phyloP scores from a whole-genome alignment of 2,113 vertebrate species.

The Chloropsis hardwickii region DNA sequence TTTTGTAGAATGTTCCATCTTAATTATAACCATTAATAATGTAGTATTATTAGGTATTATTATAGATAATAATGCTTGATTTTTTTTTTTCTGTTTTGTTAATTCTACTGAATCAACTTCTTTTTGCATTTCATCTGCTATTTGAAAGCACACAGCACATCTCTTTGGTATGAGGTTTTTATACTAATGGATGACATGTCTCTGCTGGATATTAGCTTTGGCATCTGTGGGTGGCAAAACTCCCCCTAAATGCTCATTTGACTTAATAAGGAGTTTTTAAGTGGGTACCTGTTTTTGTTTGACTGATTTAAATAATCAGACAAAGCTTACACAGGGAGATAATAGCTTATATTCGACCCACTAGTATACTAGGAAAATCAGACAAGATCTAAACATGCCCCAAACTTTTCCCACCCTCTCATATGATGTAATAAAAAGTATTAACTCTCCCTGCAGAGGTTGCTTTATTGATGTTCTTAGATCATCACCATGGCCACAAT shows the following conservation, averaged over 20 bases:
- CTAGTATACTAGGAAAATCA: not conserved
- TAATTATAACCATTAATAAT: slow-evolving; percentile 21
- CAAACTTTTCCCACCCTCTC: slow-evolving; percentile 1
- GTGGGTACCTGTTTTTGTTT: slow-evolving; percentile 49
- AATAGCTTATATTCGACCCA: slow-evolving; percentile 26
- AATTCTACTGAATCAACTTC: slow-evolving; percentile 21
- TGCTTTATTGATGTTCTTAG: not conserved
- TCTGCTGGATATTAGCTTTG: slow-evolving; percentile 60
- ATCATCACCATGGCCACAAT: not conserved
- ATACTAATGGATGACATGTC: slow-evolving; percentile 44
- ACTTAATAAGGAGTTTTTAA: slow-evolving; percentile 53
- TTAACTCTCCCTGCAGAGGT: not conserved
- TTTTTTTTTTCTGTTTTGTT: slow-evolving; percentile 14
- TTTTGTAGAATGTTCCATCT: slow-evolving; percentile 22
- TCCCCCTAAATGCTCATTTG: slow-evolving; percentile 45
- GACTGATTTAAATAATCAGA: slow-evolving; percentile 49
- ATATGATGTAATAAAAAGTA: not conserved
- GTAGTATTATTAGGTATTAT: slow-evolving; percentile 19
- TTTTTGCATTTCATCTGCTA: slow-evolving; percentile 24
- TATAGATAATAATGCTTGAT: slow-evolving; percentile 22
- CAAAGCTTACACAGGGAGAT: slow-evolving; percentile 36
- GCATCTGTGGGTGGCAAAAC: slow-evolving; percentile 47
- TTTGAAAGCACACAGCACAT: slow-evolving; percentile 16
- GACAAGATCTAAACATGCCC: not conserved
- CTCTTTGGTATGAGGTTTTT: slow-evolving; percentile 35